Base-by-base conservation (phyloP, 2,113 vertebrate species). In the Rhinolophus ferrumequinum region DNA sequence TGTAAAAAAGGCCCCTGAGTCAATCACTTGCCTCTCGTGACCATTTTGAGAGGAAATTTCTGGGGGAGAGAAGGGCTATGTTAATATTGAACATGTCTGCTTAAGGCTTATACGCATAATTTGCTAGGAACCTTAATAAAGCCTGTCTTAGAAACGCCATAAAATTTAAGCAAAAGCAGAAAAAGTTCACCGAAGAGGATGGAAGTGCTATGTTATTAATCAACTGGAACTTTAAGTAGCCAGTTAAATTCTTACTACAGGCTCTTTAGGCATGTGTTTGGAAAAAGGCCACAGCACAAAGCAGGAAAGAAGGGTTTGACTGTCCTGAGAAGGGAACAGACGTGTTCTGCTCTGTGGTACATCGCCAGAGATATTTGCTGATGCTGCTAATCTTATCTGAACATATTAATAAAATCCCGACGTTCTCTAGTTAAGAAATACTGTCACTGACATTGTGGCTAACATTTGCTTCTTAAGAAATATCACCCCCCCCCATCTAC, bases 191-290 rank as follows among this genome's bases (percentile, higher is more conserved):
- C 90, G 56, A 83, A 94, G 62, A 87, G 70, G 56, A 94, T 85
- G 77, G 87, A 98, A 95, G 75, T 77, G 70, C 0, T 83, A 75
- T 21, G 64, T 92, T 88, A 77, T 75, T 86, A 96, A 98, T 96
- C 64, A 97, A 79, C 35, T 79, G 3, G 58, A 58, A 41, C 62
- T 97, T 97, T 94, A 97, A 97, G 97, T 66, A 94, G 94, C 86
- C 95, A 86, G 81, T 89, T 80, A 64, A 89, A 93, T 54, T 90
- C 93, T 97, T 96, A 64, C 85, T 80, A 82, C 66, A 44, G 62
- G 38, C 67, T 97, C 96, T 97, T 95, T 73, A 88, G 81, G 72
- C 86, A 82, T 52, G 56, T 95, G 52, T 96, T 97, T 90, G 93
- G 84, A 97, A 97, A 97, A 70, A 97, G 77, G 26, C 72, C 81